phyloP scores from a whole-genome alignment of 2,113 vertebrate genomes.

The Pygoscelis adeliae region DNA sequence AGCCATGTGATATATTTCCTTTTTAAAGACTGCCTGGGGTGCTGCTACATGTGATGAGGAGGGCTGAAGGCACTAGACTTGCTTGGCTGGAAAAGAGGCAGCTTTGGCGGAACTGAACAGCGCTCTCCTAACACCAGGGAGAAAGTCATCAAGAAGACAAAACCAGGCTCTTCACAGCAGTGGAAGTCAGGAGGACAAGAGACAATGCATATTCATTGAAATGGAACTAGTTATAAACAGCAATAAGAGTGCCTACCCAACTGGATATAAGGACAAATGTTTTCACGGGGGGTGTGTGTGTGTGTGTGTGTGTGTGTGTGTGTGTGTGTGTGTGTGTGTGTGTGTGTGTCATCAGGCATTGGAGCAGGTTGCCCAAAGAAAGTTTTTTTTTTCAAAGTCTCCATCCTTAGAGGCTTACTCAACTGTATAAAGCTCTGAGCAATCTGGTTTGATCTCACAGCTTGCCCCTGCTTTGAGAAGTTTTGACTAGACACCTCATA shows the following conservation, averaged over 20 bases:
- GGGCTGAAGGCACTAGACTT: background rate
- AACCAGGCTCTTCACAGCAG: background rate
- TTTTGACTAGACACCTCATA: background rate
- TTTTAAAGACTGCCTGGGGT: background rate
- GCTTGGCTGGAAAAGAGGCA: background rate
- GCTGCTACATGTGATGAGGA: background rate
- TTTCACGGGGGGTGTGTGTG: background rate
- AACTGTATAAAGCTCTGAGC: background rate
- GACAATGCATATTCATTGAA: background rate
- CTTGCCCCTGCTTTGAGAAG: background rate
- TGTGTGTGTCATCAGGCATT: background rate
- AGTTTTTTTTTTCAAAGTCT: background rate
- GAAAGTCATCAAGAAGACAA: background rate
- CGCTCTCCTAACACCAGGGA: background rate
- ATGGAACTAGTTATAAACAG: background rate
- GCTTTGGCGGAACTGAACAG: background rate
- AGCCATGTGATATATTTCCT: background rate
- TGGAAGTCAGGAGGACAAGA: background rate
- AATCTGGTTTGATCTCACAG: background rate
- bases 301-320: too few relatives aligned
- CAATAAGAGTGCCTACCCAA: background rate
- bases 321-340: too few relatives aligned
- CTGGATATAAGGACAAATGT: background rate
- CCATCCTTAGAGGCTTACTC: background rate
- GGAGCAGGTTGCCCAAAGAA: background rate